Percentiles rank a stretch among this genome's conserved stretches.
Conservation (phyloP, 1,140 invertebrate genomes). For the Philotrypesis tridentata region DNA sequence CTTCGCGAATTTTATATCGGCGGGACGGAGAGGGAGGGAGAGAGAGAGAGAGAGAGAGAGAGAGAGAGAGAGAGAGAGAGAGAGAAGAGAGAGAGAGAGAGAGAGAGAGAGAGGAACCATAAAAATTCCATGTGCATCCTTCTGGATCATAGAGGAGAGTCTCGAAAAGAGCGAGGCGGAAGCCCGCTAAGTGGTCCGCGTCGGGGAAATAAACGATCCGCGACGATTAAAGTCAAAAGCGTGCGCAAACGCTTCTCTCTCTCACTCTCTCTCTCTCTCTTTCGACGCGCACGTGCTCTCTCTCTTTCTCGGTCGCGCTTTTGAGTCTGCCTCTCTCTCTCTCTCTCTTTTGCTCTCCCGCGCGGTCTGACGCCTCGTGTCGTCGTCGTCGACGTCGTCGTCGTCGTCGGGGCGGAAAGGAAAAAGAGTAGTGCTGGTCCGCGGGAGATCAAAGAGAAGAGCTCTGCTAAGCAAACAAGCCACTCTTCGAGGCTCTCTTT, state of each 20-base stretch:
- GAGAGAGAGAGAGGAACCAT: too few relatives aligned
- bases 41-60: not conserved
- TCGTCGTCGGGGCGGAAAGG: not conserved
- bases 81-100: not conserved
- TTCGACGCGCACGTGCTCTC: not conserved
- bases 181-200: not conserved
- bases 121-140: too few relatives aligned
- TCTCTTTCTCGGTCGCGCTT: not conserved
- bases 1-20: not conserved
- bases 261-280: too few relatives aligned
- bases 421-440: not conserved
- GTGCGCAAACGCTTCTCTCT: not conserved
- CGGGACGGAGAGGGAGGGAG: too few relatives aligned
- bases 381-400: too few relatives aligned
- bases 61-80: not conserved
- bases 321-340: not conserved
- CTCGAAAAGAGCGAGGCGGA: not conserved
- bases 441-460: constrained; percentile 20
- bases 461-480: constrained; percentile 38
- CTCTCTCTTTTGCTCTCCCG: not conserved
- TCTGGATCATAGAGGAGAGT: too few relatives aligned
- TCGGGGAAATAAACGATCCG: constrained; percentile 20
- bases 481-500: constrained; percentile 45
- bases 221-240: constrained; percentile 11
- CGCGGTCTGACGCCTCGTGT: not conserved